Base-by-base conservation (phyloP, 2,797 vertebrate species). In the Phrynocephalus forsythii region DNA sequence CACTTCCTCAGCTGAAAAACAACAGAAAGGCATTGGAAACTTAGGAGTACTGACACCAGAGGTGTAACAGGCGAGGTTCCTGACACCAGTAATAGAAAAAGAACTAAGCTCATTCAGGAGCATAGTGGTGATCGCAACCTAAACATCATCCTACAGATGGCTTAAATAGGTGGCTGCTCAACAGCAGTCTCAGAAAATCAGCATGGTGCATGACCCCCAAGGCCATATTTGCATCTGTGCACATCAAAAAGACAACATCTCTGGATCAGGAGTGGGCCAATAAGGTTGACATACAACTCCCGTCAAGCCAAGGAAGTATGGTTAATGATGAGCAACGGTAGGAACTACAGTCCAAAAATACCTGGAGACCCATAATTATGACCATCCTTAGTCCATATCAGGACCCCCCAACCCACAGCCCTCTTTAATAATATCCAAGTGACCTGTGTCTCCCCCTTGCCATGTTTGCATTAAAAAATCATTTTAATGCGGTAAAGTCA, bases 1-100 rank as follows among this genome's bases (percentile, higher is more conserved):
- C n/a, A 69, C 33, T 33, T 89, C 56, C 28, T 78, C 13, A 56
- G 52, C 84, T 86, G 28, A 44, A 52, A 82, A 82, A 83, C 76
- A 67, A 82, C 86, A 82, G 38, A 87, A 77, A 72, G 9, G 75
- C 73, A 66, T 80, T 82, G 50, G 78, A 56, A 89, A 79, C 63
- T 72, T 71, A 86, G 83, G 80, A 86, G 33, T 56, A 69, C 77
- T 75, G 85, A 87, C 90, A 88, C 83, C 72, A 86, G 7, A 89
- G 90, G 82, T 92, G 86, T 56, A 90, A 84, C 72, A 88, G 83
- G 88, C 13, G 0, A 84, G 69, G 85, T 90, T 77, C 85, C 87
- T 90, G 83, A 87, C 28, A 63, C 69, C 80, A 82, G 72, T 5
- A 0, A 85, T 20, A 82, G 82, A 92, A 93, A 33, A 76, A 33